Evolutionary conservation across 2,888 invertebrate genomes (phyloP).

Genomic region (Ormyrus thymus): DNA sequence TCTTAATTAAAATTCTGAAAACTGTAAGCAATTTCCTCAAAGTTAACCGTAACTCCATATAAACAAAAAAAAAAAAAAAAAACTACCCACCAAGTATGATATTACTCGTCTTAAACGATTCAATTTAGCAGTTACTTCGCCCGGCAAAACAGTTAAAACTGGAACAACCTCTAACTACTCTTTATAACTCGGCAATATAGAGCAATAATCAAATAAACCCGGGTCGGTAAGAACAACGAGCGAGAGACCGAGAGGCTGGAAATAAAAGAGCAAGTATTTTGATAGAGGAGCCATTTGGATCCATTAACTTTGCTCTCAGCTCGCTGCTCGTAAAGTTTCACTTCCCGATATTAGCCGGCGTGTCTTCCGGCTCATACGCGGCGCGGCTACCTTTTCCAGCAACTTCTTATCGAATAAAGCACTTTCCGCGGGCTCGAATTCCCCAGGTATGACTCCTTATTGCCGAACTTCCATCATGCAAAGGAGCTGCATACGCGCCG

Average conservation of each 20-base stretch:
- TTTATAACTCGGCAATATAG: conserved; percentile 10
- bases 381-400: not conserved
- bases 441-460: conserved; percentile 31
- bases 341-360: conserved; percentile 46
- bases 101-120: too few relatives aligned
- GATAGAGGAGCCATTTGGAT: conserved; percentile 35
- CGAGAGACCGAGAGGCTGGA: not conserved
- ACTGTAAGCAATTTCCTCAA: too few relatives aligned
- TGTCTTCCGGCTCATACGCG: not conserved
- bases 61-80: too few relatives aligned
- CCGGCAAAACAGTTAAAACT: too few relatives aligned
- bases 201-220: conserved; percentile 13
- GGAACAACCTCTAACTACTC: not conserved
- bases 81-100: too few relatives aligned
- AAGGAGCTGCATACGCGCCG: not conserved
- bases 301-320: conserved; percentile 32
- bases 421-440: conserved; percentile 25
- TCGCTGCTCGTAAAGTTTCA: conserved; percentile 48
- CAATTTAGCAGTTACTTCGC: too few relatives aligned
- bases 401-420: conserved; percentile 50
- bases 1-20: too few relatives aligned
- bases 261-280: not conserved
- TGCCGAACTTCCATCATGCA: conserved; percentile 40
- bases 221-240: not conserved
- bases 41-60: too few relatives aligned